These are phyloP conservation scores for Aspidiotus rigidus DNA, from an alignment of 2,888 invertebrate genomes.

Conservation along the genomic window DNA sequence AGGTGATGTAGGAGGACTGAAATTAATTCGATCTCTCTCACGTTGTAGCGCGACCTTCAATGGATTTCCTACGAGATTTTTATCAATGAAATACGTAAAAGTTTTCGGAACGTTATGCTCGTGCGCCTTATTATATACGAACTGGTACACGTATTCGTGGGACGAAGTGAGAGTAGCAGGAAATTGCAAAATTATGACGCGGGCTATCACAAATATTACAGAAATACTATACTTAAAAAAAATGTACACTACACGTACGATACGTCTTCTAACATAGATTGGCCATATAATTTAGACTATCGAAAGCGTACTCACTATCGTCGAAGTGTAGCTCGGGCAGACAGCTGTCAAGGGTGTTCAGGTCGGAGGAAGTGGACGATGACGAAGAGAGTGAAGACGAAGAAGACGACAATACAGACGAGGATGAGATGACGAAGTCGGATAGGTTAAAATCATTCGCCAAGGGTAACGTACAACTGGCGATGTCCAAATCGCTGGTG, in stretches of 20 bases:
- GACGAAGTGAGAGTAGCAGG: too few species aligned
- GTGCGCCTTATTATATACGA: too few species aligned
- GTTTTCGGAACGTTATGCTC: too few species aligned
- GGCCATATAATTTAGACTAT: constrained; percentile 16
- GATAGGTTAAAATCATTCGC: constrained; percentile 24
- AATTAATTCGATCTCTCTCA: too few species aligned
- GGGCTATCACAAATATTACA: too few species aligned
- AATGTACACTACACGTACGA: not conserved
- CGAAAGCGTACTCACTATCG: constrained; percentile 29
- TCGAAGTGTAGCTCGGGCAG: constrained; percentile 28
- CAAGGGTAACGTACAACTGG: constrained; percentile 14
- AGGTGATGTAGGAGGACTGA: too few species aligned
- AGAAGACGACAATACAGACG: not conserved
- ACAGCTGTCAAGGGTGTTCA: constrained; percentile 20
- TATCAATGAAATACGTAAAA: too few species aligned
- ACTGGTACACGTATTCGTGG: too few species aligned
- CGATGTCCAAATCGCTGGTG: not conserved
- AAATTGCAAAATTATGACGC: too few species aligned
- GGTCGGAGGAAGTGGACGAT: not conserved
- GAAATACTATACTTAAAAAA: not conserved
- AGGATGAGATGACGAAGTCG: constrained; percentile 22
- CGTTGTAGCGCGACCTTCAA: too few species aligned
- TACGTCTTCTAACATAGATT: not conserved
- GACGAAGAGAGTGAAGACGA: not conserved
- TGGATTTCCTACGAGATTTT: too few species aligned